phyloP scores from a whole-genome alignment of 1,140 invertebrate genomes.

The Aphidius gifuensis region DNA sequence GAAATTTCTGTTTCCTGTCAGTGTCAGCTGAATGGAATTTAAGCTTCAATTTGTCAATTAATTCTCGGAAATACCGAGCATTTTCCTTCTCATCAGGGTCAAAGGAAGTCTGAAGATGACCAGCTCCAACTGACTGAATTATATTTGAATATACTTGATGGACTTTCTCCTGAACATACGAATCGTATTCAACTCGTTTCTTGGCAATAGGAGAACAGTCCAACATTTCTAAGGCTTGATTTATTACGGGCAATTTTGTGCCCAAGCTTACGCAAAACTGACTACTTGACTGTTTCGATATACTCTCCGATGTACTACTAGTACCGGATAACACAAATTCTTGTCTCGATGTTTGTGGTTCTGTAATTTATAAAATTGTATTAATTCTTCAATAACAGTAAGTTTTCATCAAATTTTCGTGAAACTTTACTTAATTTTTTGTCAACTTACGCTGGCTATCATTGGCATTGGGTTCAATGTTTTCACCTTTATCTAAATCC shows the following conservation, averaged over 20 bases:
- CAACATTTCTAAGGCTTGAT: slow-evolving; percentile 23
- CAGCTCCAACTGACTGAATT: slow-evolving; percentile 15
- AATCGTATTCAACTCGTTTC: neutral
- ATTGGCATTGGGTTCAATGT: too few relatives aligned
- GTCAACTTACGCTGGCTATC: too few relatives aligned
- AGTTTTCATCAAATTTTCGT: too few relatives aligned
- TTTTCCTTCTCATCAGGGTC: slow-evolving; percentile 14
- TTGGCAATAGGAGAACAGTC: slow-evolving; percentile 21
- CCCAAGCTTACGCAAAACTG: slow-evolving; percentile 10
- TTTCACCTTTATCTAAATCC: too few relatives aligned
- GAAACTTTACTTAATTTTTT: too few relatives aligned
- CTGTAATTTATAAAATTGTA: too few relatives aligned
- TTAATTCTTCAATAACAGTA: too few relatives aligned
- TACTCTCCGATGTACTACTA: too few relatives aligned
- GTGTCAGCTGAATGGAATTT: slow-evolving; percentile 21
- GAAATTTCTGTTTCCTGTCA: slow-evolving; percentile 12
- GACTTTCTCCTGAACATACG: slow-evolving; percentile 20
- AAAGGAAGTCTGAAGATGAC: neutral
- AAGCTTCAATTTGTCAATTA: slow-evolving; percentile 18
- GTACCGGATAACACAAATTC: too few relatives aligned
- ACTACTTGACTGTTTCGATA: too few relatives aligned
- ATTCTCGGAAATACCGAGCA: slow-evolving; percentile 6
- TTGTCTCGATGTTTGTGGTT: too few relatives aligned
- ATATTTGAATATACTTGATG: slow-evolving; percentile 17
- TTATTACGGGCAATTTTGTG: slow-evolving; percentile 22